These are phyloP conservation scores for Chroicocephalus ridibundus DNA, from an alignment of 2,113 vertebrate species.

Conservation along the genomic window DNA sequence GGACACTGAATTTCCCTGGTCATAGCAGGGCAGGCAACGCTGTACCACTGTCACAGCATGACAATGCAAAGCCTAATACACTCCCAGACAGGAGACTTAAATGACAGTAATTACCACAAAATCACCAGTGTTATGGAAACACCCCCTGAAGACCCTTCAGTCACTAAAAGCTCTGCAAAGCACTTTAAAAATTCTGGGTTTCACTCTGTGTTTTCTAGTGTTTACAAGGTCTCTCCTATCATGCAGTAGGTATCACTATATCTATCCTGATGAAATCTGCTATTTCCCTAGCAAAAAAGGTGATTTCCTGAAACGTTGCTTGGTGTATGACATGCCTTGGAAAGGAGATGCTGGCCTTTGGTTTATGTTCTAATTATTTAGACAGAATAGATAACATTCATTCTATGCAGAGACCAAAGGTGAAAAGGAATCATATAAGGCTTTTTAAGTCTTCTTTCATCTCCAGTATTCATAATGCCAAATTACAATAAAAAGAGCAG, in stretches of 20 bases:
- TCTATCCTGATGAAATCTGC: not conserved
- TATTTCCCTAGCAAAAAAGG: not conserved
- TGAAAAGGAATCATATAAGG: not conserved
- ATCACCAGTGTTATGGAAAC: not conserved
- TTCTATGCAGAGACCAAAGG: not conserved
- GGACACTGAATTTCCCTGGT: not conserved
- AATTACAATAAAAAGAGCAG: not conserved
- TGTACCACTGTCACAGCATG: not conserved
- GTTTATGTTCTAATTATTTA: not conserved
- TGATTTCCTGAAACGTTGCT: not conserved
- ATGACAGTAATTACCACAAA: not conserved
- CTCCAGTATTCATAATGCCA: not conserved
- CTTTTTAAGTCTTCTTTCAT: not conserved
- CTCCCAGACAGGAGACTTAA: not conserved
- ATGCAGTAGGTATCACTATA: not conserved
- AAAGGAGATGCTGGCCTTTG: not conserved
- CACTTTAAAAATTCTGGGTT: not conserved
- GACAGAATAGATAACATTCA: not conserved
- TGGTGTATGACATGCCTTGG: not conserved
- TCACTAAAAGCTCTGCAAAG: not conserved
- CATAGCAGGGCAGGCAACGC: not conserved
- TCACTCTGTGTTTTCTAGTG: not conserved
- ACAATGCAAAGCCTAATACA: not conserved
- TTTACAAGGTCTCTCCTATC: not conserved
- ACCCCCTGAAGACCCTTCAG: not conserved